A percentile compares a stretch with the other conserved stretches of the same genome.
phyloP scores from a whole-genome alignment of 2,113 vertebrate genomes.

The Girardinichthys multiradiatus region DNA sequence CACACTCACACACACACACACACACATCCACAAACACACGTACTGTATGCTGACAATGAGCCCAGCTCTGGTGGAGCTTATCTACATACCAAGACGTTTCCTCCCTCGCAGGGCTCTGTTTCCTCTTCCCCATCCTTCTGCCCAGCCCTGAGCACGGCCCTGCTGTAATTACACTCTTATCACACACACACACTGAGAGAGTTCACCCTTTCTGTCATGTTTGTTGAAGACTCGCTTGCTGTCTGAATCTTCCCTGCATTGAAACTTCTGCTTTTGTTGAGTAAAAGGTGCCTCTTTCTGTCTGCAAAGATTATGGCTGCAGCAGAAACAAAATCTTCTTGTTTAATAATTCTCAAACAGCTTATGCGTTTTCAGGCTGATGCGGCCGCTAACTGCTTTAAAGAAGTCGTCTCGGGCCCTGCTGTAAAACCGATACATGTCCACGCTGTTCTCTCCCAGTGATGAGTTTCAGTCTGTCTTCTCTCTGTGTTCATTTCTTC shows the following conservation, averaged over 20 bases:
- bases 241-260: conserved; percentile 58
- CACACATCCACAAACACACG: conserved; percentile 42
- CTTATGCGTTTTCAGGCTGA: conserved; percentile 39
- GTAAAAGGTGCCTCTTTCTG: conserved; percentile 35
- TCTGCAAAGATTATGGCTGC: conserved; percentile 48
- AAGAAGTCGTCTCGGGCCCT: conserved; percentile 37
- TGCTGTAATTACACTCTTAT: conserved; percentile 81
- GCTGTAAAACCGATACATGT: conserved; percentile 52
- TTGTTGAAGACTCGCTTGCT: too few relatives aligned
- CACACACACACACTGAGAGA: conserved; percentile 66
- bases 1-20: conserved; percentile 44
- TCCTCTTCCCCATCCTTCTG: conserved; percentile 73
- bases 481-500: conserved; percentile 25
- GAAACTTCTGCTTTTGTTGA: conserved; percentile 63
- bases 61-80: conserved; percentile 73
- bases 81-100: conserved; percentile 78
- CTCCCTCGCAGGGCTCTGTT: conserved; percentile 74
- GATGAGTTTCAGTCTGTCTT: conserved; percentile 26
- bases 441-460: conserved; percentile 43
- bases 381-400: conserved; percentile 4
- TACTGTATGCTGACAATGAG: conserved; percentile 61
- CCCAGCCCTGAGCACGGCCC: conserved; percentile 73
- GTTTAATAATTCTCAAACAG: conserved; percentile 54
- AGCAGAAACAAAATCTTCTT: conserved; percentile 50
- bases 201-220: too few relatives aligned